phyloP scores from a whole-genome alignment of 2,797 vertebrate species.

The Picus viridis region DNA sequence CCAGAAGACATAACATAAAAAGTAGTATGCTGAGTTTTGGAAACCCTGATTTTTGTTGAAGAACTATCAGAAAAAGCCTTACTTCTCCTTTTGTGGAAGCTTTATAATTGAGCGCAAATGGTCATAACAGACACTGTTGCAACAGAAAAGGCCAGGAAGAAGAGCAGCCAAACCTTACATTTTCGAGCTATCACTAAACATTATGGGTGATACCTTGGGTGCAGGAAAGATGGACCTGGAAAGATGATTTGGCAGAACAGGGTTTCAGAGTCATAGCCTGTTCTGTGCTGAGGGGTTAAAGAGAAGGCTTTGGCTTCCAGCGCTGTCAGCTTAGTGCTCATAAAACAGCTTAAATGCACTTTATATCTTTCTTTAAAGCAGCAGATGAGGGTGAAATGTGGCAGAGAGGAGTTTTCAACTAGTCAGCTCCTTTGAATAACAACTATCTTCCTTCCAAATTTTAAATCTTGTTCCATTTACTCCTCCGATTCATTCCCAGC shows the following conservation, averaged over 20 bases:
- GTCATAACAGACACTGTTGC: background rate
- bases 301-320: background rate
- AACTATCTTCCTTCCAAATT: conserved; percentile 11
- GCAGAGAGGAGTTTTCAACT: background rate
- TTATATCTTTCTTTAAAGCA: conserved; percentile 32
- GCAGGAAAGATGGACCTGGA: background rate
- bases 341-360: conserved; percentile 23
- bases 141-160: background rate
- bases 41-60: background rate
- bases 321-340: background rate
- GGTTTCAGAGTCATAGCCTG: background rate
- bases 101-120: background rate
- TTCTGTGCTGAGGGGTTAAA: background rate
- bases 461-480: background rate
- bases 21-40: background rate
- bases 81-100: background rate
- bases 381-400: conserved; percentile 5
- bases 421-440: conserved; percentile 18
- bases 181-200: background rate
- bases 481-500: background rate
- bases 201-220: background rate
- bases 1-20: background rate
- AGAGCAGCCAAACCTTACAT: background rate
- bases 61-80: background rate
- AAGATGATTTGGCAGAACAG: background rate